A percentile compares a stretch with the other conserved stretches of the same genome.
Evolutionary conservation across 2,888 invertebrate species (phyloP).

Genomic region (Dexiosoma caninum): DNA sequence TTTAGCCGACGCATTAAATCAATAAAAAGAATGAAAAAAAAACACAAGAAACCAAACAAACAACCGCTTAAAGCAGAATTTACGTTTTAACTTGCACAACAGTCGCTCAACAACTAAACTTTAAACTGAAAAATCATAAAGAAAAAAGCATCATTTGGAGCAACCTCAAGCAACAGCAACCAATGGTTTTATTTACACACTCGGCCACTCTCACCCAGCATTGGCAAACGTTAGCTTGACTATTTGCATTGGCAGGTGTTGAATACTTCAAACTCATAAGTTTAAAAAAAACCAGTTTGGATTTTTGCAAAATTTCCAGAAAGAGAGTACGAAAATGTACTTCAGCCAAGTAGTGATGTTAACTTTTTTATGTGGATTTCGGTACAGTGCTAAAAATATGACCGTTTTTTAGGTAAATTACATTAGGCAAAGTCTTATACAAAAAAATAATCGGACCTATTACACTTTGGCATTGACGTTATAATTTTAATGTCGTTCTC

Average conservation of each 20-base stretch:
- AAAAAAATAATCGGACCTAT: too few species aligned
- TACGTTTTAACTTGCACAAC: slow-evolving; percentile 41
- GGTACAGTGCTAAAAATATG: too few species aligned
- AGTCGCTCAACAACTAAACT: slow-evolving; percentile 59
- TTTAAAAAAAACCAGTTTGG: slow-evolving; percentile 37
- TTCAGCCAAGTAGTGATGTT: neutral
- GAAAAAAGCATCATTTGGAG: slow-evolving; percentile 59
- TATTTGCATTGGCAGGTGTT: slow-evolving; percentile 47
- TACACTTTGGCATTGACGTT: too few species aligned
- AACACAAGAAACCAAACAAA: neutral
- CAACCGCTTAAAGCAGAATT: slow-evolving; percentile 13
- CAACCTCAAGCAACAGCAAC: slow-evolving; percentile 20
- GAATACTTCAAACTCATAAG: slow-evolving; percentile 11
- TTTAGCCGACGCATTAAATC: slow-evolving; percentile 7
- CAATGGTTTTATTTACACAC: neutral
- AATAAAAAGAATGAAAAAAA: neutral
- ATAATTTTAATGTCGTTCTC: too few species aligned
- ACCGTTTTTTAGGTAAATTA: too few species aligned
- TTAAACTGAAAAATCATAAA: slow-evolving; percentile 19
- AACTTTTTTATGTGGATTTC: too few species aligned
- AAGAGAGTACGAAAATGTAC: neutral
- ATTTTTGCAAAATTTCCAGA: slow-evolving; percentile 19
- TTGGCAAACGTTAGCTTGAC: neutral
- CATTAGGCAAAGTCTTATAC: too few species aligned
- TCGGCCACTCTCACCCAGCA: neutral